phyloP scores from a whole-genome alignment of 2,113 vertebrate genomes.

The Cottus gobio region DNA sequence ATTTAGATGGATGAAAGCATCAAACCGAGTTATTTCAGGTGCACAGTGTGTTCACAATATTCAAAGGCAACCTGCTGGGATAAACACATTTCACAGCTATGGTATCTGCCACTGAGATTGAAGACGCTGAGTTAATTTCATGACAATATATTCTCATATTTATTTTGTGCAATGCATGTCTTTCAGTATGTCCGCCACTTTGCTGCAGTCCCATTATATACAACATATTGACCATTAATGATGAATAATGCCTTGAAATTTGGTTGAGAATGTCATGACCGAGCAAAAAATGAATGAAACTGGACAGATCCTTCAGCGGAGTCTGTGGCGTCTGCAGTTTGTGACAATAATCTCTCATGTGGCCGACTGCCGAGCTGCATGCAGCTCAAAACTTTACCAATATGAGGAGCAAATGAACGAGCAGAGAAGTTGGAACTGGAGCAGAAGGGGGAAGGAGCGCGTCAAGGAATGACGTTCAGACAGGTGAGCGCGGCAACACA shows the following conservation, averaged over 20 bases:
- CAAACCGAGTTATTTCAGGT: background rate
- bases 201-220: too few species aligned
- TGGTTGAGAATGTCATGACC: background rate
- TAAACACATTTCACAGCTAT: constrained; percentile 3
- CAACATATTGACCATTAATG: background rate
- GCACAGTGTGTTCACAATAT: background rate
- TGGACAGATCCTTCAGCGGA: background rate
- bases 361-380: too few species aligned
- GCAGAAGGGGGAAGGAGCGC: background rate
- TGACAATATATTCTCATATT: too few species aligned
- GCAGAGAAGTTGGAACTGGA: background rate
- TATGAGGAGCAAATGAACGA: background rate
- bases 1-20: constrained; percentile 1
- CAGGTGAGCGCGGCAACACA: background rate
- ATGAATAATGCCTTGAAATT: background rate
- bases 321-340: background rate
- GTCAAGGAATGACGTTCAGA: background rate
- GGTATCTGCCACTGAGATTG: background rate
- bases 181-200: background rate
- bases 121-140: background rate
- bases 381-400: background rate
- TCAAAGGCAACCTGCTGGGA: background rate
- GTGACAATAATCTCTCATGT: background rate
- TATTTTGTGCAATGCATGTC: background rate
- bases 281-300: constrained; percentile 1